phyloP scores from a whole-genome alignment of 2,888 invertebrate genomes.

The Toxonevra muliebris region DNA sequence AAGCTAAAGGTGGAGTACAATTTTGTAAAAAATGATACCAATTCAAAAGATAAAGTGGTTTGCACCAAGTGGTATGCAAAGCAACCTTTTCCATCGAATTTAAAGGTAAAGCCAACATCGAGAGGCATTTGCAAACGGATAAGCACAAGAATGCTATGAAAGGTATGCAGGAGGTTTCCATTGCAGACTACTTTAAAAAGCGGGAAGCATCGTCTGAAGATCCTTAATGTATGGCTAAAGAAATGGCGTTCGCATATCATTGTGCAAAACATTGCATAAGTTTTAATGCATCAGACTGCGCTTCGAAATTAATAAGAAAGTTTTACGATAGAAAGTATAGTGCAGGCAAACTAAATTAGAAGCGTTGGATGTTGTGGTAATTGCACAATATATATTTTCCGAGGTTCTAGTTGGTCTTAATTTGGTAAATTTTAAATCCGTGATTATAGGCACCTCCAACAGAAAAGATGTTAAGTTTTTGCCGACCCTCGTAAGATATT shows the following conservation, averaged over 20 bases:
- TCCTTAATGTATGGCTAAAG: too few relatives aligned
- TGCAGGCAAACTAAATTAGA: slow-evolving; percentile 10
- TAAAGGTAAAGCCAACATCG: slow-evolving; percentile 20
- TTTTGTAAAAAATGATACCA: too few relatives aligned
- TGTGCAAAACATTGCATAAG: too few relatives aligned
- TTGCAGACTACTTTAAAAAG: too few relatives aligned
- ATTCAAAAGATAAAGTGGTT: too few relatives aligned
- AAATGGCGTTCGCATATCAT: too few relatives aligned
- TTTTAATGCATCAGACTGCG: too few relatives aligned
- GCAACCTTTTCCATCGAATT: slow-evolving; percentile 19
- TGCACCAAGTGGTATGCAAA: background rate
- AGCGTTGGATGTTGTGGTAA: background rate
- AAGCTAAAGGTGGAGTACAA: too few relatives aligned
- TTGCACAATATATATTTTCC: slow-evolving; percentile 1
- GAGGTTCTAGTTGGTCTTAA: slow-evolving; percentile 5
- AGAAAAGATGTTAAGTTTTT: slow-evolving; percentile 17
- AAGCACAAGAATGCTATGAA: slow-evolving; percentile 7
- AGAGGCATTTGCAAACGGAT: slow-evolving; percentile 14
- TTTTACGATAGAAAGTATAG: background rate
- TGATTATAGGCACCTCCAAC: slow-evolving; percentile 16
- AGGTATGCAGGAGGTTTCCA: too few relatives aligned
- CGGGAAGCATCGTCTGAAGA: too few relatives aligned
- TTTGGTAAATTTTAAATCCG: slow-evolving; percentile 11
- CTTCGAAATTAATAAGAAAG: too few relatives aligned
- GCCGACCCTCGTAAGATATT: slow-evolving; percentile 11